Percentiles rank a stretch among this genome's conserved stretches.
Conservation (phyloP, 2,888 invertebrate species). For the Deroplatys truncata region DNA sequence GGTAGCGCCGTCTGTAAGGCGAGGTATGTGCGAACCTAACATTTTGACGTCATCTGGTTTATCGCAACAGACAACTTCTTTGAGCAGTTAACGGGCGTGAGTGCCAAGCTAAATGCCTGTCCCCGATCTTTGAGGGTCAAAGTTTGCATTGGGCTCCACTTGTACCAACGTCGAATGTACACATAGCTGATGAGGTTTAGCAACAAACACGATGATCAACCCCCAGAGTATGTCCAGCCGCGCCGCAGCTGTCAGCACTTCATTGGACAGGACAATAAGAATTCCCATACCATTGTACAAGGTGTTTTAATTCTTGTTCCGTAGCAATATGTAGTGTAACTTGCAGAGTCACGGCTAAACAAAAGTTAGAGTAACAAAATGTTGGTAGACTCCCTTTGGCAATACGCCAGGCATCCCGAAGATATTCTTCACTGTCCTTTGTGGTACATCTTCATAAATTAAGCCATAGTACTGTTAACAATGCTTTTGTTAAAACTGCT, state of each 20-base stretch:
- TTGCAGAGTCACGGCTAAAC: background rate
- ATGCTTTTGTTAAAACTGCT: background rate
- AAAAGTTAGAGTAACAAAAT: background rate
- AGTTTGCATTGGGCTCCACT: background rate
- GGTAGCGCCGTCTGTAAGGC: too few species aligned
- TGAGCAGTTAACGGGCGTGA: too few species aligned
- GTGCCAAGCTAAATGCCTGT: too few species aligned
- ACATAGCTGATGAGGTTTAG: background rate
- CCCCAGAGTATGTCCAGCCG: background rate
- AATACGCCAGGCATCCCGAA: background rate
- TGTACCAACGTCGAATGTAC: background rate
- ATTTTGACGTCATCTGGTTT: too few species aligned
- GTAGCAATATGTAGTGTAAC: background rate
- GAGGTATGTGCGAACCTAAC: too few species aligned
- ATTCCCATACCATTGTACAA: background rate
- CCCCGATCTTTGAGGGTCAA: too few species aligned
- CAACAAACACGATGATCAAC: background rate
- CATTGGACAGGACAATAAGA: background rate
- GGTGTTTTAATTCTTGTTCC: background rate
- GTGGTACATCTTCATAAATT: background rate
- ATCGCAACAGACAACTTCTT: too few species aligned
- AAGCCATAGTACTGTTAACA: background rate
- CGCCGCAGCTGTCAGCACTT: background rate
- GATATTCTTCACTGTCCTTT: background rate
- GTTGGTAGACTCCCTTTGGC: background rate